Base-by-base conservation (phyloP, 1,140 invertebrate genomes). In the Heliconius congener region DNA sequence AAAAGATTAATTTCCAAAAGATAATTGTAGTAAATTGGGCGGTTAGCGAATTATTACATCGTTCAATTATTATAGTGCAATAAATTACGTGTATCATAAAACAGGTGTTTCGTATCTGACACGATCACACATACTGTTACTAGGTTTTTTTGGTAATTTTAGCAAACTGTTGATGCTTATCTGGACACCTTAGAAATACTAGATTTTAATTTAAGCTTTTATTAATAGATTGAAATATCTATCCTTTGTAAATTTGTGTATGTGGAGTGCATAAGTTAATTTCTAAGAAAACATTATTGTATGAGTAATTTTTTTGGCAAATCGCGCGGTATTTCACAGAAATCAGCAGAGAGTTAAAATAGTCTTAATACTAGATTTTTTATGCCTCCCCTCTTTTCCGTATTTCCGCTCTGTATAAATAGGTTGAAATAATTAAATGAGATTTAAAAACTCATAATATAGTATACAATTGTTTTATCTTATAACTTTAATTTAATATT, bases 31-130 rank as follows among this genome's bases (percentile, higher is more conserved):
- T 72, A 39, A 72, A 72, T 37, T 72, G 71, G 71, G 37, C 71
- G 37, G 37, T 71, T 71, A 71, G 18, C 70, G 70, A 71, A 71
- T 71, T 71, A 71, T 34, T 34, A 71, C 70, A 71, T 71, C 27
- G 70, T 71, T 71, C 30, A 71, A 71, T 37, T 71, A 34, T 71
- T 71, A 71, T 71, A 71, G 3, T 71, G 18, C 70, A 34, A 71
- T 71, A 71, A 71, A 71, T 71, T n/a, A 57, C 55, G n/a, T 57
- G 55, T 57, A 57, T 71, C 34, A 37, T 34, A 71, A 71, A 71
- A 46, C 74, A 76, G 30, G 55, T 76, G 74, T 71, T 76, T 50
- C 71, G 37, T 76, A 66, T 16, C 74, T 70, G n/a, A 71, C 23
- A 46, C 16, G 34, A 70, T 46, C 37, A 18, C 50, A 13, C 18